These are phyloP conservation scores for Cephus rjabovi DNA, from an alignment of 2,888 invertebrate genomes.

Conservation along the genomic window DNA sequence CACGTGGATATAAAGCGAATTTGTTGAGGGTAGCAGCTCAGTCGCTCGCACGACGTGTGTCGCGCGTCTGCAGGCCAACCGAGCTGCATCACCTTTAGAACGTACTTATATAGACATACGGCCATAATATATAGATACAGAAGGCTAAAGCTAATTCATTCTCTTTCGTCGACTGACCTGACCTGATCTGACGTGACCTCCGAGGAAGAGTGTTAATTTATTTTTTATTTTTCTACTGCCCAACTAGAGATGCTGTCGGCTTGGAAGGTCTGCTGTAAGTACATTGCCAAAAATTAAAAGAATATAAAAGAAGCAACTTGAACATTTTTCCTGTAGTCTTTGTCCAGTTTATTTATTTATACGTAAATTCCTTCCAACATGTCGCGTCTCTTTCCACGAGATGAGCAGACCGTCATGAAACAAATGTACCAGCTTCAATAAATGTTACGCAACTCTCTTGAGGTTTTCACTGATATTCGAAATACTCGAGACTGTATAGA, in stretches of 20 bases:
- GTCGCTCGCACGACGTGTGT: constrained; percentile 38
- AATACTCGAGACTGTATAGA: too few species aligned
- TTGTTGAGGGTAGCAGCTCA: constrained; percentile 48
- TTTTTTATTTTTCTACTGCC: too few species aligned
- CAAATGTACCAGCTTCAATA: too few species aligned
- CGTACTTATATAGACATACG: too few species aligned
- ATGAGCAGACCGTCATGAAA: too few species aligned
- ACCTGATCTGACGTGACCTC: too few species aligned
- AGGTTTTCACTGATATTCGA: too few species aligned
- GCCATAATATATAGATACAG: too few species aligned
- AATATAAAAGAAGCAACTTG: neutral
- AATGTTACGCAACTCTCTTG: too few species aligned
- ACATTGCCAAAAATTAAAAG: constrained; percentile 6
- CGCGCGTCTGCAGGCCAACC: constrained; percentile 24
- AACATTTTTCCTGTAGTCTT: neutral
- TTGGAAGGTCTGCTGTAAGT: constrained; percentile 53
- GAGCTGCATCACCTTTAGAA: neutral
- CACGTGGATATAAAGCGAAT: constrained; percentile 53
- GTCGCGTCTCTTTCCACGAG: too few species aligned
- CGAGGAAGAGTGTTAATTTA: too few species aligned
- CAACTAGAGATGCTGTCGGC: constrained; percentile 35
- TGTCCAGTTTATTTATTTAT: neutral
- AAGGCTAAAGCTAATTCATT: too few species aligned
- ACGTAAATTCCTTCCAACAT: neutral
- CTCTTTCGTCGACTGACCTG: neutral